A percentile compares a stretch with the other conserved stretches of the same genome.
These are phyloP conservation scores for Dugesia japonica DNA, from an alignment of 2,888 invertebrate species.

Conservation along the genomic window DNA sequence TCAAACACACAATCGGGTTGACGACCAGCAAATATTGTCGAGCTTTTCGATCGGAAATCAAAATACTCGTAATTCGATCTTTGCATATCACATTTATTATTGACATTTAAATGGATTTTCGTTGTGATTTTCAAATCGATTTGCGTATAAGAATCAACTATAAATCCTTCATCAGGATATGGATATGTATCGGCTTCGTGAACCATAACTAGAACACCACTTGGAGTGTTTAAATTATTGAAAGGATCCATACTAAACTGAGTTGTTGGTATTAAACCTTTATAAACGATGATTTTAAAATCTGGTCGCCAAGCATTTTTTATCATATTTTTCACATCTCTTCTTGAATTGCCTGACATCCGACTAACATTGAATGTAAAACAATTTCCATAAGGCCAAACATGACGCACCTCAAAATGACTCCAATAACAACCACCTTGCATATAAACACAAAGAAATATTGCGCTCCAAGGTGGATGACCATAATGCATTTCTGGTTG, in stretches of 20 bases:
- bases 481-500: not conserved
- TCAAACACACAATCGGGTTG: not conserved
- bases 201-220: conserved; percentile 23
- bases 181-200: conserved; percentile 28
- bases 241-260: conserved; percentile 20
- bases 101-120: not conserved
- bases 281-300: conserved; percentile 12
- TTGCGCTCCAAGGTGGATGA: conserved; percentile 17
- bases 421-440: not conserved
- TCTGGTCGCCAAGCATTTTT: conserved; percentile 14
- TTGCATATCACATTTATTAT: conserved; percentile 23
- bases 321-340: conserved; percentile 12
- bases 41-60: conserved; percentile 9
- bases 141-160: conserved; percentile 4
- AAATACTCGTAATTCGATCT: conserved; percentile 21
- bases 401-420: not conserved
- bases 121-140: conserved; percentile 27
- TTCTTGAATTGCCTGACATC: not conserved
- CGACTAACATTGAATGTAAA: not conserved
- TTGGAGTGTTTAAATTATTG: not conserved
- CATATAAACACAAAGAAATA: not conserved
- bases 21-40: not conserved
- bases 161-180: not conserved
- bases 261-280: not conserved
- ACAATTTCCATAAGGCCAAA: conserved; percentile 25